phyloP scores from a whole-genome alignment of 2,113 vertebrate genomes.

The Aviceda subcristata region DNA sequence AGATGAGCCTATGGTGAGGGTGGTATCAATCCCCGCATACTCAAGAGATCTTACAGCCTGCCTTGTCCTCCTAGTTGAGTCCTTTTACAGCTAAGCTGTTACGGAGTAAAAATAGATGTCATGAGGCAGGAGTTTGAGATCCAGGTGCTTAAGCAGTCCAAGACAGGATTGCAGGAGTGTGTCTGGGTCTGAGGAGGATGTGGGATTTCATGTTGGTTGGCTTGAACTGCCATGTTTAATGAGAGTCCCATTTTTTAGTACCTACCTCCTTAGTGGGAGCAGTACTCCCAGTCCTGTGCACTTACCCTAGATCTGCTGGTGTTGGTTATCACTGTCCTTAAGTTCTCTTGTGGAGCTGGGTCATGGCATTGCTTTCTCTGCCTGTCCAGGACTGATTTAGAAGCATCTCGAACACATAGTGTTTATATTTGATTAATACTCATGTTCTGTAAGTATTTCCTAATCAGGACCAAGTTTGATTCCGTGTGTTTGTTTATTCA shows the following conservation, averaged over 20 bases:
- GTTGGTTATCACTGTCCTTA: neutral
- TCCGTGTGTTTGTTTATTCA: neutral
- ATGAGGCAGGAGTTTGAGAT: neutral
- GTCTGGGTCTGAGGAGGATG: neutral
- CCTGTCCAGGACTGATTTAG: neutral
- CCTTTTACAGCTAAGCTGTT: neutral
- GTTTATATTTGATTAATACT: neutral
- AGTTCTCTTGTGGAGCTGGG: neutral
- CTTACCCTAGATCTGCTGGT: neutral
- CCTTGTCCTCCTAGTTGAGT: neutral
- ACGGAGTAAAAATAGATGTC: neutral
- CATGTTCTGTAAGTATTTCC: neutral
- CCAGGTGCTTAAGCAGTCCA: neutral
- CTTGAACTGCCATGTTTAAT: neutral
- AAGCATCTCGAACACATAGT: neutral
- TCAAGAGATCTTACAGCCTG: neutral
- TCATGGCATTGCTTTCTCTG: neutral
- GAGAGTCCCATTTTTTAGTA: neutral
- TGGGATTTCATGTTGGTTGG: neutral
- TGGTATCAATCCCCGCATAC: accelerated
- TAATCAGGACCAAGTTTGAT: neutral
- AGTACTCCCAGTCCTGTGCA: neutral
- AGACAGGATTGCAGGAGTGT: neutral
- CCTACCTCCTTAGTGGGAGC: neutral
- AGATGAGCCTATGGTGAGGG: neutral